Conservation (phyloP, 2,113 vertebrate genomes). For the Clarias gariepinus region DNA sequence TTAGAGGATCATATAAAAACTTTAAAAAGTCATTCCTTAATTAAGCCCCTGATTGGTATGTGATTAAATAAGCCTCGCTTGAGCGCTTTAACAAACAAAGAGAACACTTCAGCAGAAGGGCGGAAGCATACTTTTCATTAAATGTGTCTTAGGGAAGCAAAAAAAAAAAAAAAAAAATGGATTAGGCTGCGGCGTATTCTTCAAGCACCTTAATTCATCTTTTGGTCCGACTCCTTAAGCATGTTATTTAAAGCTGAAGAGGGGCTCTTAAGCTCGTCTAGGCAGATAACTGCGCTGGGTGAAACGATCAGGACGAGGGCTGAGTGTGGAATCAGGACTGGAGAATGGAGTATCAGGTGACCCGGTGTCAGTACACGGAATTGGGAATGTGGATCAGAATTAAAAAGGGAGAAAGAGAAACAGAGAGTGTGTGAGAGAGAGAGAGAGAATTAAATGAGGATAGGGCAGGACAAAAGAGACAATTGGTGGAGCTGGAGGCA, state of each 20-base stretch:
- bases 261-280: constrained; percentile 33
- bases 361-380: constrained; percentile 15
- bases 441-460: neutral
- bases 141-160: constrained; percentile 37
- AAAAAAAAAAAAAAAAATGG: constrained; percentile 26
- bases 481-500: neutral
- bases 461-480: neutral
- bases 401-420: neutral
- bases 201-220: constrained; percentile 48
- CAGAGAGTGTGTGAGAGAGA: neutral
- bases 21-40: constrained; percentile 36
- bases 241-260: constrained; percentile 50
- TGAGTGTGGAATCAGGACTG: constrained; percentile 26
- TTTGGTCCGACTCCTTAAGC: constrained; percentile 40
- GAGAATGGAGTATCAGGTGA: constrained; percentile 33
- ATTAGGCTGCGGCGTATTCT: constrained; percentile 41
- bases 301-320: constrained; percentile 28
- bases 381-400: constrained; percentile 35
- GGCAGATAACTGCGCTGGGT: neutral
- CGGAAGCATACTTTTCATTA: constrained; percentile 44
- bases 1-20: constrained; percentile 11
- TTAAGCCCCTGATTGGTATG: constrained; percentile 29
- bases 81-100: constrained; percentile 39
- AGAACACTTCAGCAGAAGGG: constrained; percentile 43
- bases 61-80: constrained; percentile 32